These are phyloP conservation scores for Chirona hameri DNA, from an alignment of 2,888 invertebrate species.

Conservation along the genomic window DNA sequence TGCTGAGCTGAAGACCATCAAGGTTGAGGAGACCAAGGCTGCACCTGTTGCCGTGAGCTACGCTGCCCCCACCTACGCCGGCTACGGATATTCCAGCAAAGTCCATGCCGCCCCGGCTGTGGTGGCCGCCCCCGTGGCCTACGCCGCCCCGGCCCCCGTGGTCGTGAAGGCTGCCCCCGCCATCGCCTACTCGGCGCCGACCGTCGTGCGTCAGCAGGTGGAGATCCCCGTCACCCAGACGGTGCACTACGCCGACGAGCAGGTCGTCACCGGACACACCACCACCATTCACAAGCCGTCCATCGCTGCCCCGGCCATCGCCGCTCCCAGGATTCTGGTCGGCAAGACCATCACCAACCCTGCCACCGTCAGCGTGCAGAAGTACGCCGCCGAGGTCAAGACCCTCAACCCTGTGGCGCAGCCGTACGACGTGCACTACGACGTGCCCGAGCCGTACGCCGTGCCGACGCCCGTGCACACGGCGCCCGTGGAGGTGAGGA, in stretches of 20 bases:
- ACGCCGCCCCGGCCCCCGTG: no score
- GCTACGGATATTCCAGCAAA: no score
- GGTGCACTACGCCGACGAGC: conserved; percentile 37
- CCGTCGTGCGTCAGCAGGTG: conserved; percentile 35
- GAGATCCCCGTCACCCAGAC: conserved; percentile 37
- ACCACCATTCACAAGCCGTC: conserved; percentile 38
- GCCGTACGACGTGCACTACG: neutral
- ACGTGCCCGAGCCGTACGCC: conserved; percentile 8
- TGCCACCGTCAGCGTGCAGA: conserved; percentile 22
- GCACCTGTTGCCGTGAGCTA: no score
- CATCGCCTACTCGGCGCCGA: conserved; percentile 26
- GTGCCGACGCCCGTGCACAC: neutral
- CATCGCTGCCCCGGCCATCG: conserved; percentile 37
- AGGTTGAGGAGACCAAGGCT: neutral
- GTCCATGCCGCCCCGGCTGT: no score
- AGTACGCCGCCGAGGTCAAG: conserved; percentile 10
- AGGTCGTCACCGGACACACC: conserved; percentile 35
- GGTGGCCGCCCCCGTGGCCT: neutral
- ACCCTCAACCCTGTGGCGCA: no score
- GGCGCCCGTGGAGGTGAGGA: no score
- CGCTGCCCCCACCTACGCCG: no score
- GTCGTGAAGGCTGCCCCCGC: neutral
- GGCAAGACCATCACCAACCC: conserved; percentile 35
- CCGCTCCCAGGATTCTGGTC: conserved; percentile 35
- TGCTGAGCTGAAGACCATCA: neutral